Evolutionary conservation across 2,113 vertebrate genomes (phyloP), one percentile per base, ranked within the genome.

Genomic region (Barbus barbus): DNA sequence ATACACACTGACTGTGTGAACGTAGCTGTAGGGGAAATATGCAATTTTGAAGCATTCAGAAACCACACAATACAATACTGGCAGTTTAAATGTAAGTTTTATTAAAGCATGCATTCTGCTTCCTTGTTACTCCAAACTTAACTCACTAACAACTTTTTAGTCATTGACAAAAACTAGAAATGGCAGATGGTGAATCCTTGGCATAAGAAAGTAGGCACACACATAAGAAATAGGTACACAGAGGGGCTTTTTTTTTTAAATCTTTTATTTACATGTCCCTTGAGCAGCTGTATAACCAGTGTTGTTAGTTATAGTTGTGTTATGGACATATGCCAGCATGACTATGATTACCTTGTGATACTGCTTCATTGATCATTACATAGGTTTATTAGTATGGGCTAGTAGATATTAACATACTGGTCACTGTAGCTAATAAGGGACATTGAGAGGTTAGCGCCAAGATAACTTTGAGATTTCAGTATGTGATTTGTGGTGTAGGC

Each of bases 321-420:
- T 67, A 67, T 36, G 18, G 26, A 33, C 9, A 16, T 65, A 18
- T 65, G 14, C 18, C 14, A 65, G 28, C 6, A 65, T 8, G 3
- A 0, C 31, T 67, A 9, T 69, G 31, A 36, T 69, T 22, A 69
- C 65, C 16, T 33, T 13, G 12, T 61, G 12, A 61, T 14, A 28
- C 26, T 14, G 24, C 13, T 11, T 83, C 9, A 28, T 65, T 26
- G 72, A 87, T 82, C 63, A 73, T 78, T 73, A 73, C 73, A 84
- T 65, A 84, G 31, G 81, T 82, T 22, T 56, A 84, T 85, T 65
- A 78, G 9, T 36, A 56, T 28, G 24, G 16, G 26, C 51, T 31
- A 11, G 18, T 13, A 74, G 41, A 74, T 73, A 41, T 73, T 73
- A 46, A 56, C 69, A 80, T 60, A 81, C 36, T 76, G 73, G 31